phyloP scores from a whole-genome alignment of 2,113 vertebrate genomes.

The Astatoreochromis straeleni region DNA sequence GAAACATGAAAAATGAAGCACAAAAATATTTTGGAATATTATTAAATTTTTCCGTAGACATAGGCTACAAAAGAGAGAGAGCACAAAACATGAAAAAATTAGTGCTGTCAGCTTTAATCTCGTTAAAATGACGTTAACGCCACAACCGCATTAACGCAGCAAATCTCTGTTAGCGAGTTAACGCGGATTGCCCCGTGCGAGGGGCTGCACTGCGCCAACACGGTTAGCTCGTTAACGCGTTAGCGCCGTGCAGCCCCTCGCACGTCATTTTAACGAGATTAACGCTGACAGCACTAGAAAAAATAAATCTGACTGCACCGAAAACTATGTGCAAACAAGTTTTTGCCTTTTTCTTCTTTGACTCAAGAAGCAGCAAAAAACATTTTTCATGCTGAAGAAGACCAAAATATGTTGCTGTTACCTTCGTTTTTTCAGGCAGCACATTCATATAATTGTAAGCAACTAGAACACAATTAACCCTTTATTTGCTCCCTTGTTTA shows the following conservation, averaged over 20 bases:
- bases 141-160: rapidly evolving
- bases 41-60: neutral
- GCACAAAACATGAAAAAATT: neutral
- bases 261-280: neutral
- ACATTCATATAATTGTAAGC: neutral
- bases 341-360: neutral
- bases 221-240: neutral
- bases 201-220: rapidly evolving
- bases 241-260: neutral
- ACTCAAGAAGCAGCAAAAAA: neutral
- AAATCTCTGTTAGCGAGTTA: neutral
- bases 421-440: neutral
- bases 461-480: neutral
- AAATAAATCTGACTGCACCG: neutral
- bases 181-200: rapidly evolving
- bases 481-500: neutral
- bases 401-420: neutral
- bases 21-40: neutral
- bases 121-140: neutral
- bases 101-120: neutral
- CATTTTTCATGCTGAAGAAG: neutral
- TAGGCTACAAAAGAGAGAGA: neutral
- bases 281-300: neutral
- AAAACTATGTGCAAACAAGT: neutral
- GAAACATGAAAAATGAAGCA: neutral